phyloP scores from a whole-genome alignment of 2,113 vertebrate genomes.

The Eulemur macaco region DNA sequence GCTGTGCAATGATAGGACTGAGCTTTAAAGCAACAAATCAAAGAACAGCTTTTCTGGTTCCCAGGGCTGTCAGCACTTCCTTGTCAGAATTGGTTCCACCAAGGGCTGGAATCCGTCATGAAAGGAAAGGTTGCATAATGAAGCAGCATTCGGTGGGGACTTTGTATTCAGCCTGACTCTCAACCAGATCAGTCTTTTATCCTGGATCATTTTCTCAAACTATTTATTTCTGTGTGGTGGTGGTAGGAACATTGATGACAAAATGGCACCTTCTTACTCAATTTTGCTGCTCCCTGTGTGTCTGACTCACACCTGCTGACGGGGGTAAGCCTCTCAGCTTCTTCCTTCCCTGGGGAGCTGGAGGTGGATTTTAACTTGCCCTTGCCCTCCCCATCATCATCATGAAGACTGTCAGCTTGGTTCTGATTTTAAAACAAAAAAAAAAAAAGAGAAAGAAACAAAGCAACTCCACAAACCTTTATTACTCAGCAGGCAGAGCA shows the following conservation, averaged over 20 bases:
- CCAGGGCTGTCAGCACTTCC: conserved; percentile 63
- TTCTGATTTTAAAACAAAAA: conserved; percentile 10
- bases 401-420: conserved; percentile 57
- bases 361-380: conserved; percentile 63
- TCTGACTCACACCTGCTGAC: conserved; percentile 75
- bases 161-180: conserved; percentile 65
- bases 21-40: conserved; percentile 20
- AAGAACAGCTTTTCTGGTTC: conserved; percentile 49
- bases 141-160: conserved; percentile 26
- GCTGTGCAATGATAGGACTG: not conserved
- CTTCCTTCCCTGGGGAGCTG: conserved; percentile 44
- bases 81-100: conserved; percentile 58
- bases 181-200: conserved; percentile 53
- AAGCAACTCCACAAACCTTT: conserved; percentile 50
- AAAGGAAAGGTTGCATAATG: conserved; percentile 68
- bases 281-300: conserved; percentile 30
- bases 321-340: conserved; percentile 32
- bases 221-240: conserved; percentile 63
- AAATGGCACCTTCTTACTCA: conserved; percentile 72
- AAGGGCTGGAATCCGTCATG: conserved; percentile 44
- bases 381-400: not conserved
- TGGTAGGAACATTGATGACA: conserved; percentile 63
- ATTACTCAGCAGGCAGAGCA: conserved; percentile 57
- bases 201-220: conserved; percentile 70
- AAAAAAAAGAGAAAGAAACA: not conserved